Conservation (phyloP, 2,888 invertebrate genomes). For the Horisme vitalbata region DNA sequence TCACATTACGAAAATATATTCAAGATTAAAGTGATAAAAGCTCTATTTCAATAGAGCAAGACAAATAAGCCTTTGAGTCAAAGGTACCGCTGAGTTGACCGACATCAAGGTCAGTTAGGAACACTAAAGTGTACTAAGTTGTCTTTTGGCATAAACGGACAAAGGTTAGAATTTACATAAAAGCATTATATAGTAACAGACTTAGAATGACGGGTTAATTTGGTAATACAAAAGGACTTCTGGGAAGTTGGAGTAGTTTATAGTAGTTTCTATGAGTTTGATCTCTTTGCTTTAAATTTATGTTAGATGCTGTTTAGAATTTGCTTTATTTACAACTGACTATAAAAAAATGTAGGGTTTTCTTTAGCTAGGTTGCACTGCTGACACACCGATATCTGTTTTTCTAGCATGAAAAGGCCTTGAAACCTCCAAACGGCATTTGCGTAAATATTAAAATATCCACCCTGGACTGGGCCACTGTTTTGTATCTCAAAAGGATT, state of each 20-base stretch:
- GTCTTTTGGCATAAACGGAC: constrained; percentile 6
- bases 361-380: too few species aligned
- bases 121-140: constrained; percentile 11
- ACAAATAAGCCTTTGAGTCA: constrained; percentile 20
- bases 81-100: constrained; percentile 22
- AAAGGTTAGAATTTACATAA: constrained; percentile 11
- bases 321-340: too few species aligned
- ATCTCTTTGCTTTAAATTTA: too few species aligned
- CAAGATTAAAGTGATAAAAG: constrained; percentile 17
- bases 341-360: too few species aligned
- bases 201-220: constrained; percentile 2
- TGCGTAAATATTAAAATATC: not conserved
- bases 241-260: too few species aligned
- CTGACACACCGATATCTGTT: too few species aligned
- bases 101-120: constrained; percentile 12
- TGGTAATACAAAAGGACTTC: too few species aligned
- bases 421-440: not conserved
- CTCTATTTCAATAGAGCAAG: constrained; percentile 21
- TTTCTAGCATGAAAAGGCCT: too few species aligned
- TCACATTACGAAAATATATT: constrained; percentile 18
- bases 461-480: not conserved
- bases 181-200: too few species aligned
- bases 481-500: too few species aligned
- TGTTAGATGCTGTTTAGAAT: too few species aligned
- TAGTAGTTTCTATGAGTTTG: too few species aligned